Evolutionary conservation across 2,797 vertebrate genomes (phyloP).

Genomic region (Acipenser oxyrinchus): DNA sequence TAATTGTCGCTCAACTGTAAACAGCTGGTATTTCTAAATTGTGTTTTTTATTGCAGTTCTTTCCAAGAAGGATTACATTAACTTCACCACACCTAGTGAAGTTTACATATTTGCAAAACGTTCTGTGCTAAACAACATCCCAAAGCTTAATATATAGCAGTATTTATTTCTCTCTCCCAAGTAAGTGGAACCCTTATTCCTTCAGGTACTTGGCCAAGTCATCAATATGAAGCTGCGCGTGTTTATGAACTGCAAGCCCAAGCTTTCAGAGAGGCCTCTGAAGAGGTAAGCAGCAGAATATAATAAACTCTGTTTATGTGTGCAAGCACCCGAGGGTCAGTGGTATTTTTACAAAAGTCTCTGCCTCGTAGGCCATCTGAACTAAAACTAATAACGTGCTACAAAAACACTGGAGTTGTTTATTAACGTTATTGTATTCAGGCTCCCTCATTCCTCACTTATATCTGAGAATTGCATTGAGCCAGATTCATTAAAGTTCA

Average conservation of each 20-base stretch:
- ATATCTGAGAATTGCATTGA: neutral
- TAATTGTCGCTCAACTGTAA: too few relatives aligned
- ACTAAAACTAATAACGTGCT: constrained; percentile 4
- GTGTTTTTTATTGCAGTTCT: too few relatives aligned
- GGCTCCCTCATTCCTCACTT: neutral
- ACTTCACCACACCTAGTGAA: too few relatives aligned
- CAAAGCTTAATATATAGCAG: too few relatives aligned
- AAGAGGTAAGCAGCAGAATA: constrained; percentile 70
- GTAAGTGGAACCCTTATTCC: constrained; percentile 31
- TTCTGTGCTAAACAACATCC: too few relatives aligned
- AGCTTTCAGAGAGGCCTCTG: constrained; percentile 87
- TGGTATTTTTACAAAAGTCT: constrained; percentile 7
- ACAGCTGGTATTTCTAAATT: too few relatives aligned
- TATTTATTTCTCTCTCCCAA: neutral
- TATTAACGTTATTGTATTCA: constrained; percentile 18
- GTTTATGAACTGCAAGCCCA: constrained; percentile 88
- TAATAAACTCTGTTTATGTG: constrained; percentile 53
- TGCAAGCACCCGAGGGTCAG: constrained; percentile 15
- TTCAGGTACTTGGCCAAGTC: constrained; percentile 81
- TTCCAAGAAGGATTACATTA: too few relatives aligned
- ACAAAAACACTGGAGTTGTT: neutral
- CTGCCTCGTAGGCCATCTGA: neutral
- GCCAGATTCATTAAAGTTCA: constrained; percentile 6
- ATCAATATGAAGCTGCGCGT: constrained; percentile 81
- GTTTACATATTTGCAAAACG: too few relatives aligned